Percentiles rank a stretch among this genome's conserved stretches.
phyloP scores from a whole-genome alignment of 1,140 invertebrate species.

The Drosophila funebris region DNA sequence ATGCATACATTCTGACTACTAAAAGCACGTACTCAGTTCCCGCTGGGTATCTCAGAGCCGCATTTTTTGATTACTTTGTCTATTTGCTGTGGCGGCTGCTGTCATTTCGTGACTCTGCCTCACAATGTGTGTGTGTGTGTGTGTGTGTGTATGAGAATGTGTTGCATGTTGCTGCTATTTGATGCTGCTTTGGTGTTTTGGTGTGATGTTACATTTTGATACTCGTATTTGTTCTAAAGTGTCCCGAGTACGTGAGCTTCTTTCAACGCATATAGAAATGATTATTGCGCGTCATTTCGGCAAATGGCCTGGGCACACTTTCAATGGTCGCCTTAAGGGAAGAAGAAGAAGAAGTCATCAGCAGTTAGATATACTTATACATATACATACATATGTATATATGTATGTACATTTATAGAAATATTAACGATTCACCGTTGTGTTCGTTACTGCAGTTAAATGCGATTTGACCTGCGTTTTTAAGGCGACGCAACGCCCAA shows the following conservation, averaged over 20 bases:
- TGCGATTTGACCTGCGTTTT: constrained; percentile 64
- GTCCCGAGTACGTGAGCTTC: constrained; percentile 65
- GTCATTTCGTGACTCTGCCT: constrained; percentile 35
- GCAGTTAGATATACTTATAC: constrained; percentile 1
- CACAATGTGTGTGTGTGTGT: not conserved
- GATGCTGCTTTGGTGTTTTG: constrained; percentile 48
- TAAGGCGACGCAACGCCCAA: constrained; percentile 17
- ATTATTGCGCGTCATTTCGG: constrained; percentile 71
- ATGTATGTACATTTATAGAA: constrained; percentile 29
- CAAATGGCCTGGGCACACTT: constrained; percentile 46
- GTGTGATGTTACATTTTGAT: constrained; percentile 75
- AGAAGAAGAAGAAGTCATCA: constrained; percentile 32
- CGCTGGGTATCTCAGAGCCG: constrained; percentile 18
- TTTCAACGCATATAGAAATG: constrained; percentile 64
- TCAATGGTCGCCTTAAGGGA: no score
- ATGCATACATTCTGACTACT: not conserved
- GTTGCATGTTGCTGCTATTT: constrained; percentile 58
- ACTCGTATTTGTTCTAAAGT: constrained; percentile 57
- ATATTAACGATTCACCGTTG: constrained; percentile 51
- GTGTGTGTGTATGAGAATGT: constrained; percentile 38
- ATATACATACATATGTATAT: not conserved
- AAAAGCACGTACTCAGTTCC: not conserved
- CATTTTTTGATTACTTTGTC: constrained; percentile 69
- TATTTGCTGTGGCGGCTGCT: constrained; percentile 70
- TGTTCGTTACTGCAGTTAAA: constrained; percentile 58